Evolutionary conservation across 1,140 invertebrate species (phyloP).

Genomic region (Nasonia vitripennis): DNA sequence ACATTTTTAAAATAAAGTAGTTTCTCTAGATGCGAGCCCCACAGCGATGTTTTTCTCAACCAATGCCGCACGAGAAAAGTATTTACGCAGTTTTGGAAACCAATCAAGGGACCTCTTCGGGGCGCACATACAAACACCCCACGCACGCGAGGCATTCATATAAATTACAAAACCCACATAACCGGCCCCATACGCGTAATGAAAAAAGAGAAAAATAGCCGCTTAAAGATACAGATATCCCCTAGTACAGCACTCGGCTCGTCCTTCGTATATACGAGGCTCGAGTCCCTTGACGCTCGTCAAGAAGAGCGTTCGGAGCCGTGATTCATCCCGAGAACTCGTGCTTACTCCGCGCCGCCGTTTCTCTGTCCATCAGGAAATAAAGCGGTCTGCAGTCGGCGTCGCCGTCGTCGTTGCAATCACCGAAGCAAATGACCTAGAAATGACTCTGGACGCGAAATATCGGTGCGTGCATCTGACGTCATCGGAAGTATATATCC

Average conservation of each 20-base stretch:
- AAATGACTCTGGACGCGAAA: neutral
- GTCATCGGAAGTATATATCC: neutral
- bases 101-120: neutral
- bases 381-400: conserved; percentile 6
- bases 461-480: neutral
- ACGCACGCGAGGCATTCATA: too few relatives aligned
- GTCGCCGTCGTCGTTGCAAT: conserved; percentile 16
- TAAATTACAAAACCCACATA: too few relatives aligned
- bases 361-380: conserved; percentile 33
- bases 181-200: conserved; percentile 2
- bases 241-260: neutral
- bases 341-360: neutral
- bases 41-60: too few relatives aligned
- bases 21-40: too few relatives aligned
- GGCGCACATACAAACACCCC: too few relatives aligned
- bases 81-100: too few relatives aligned
- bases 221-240: conserved; percentile 36
- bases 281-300: conserved; percentile 42
- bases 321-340: conserved; percentile 30
- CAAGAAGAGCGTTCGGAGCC: conserved; percentile 12
- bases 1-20: too few relatives aligned
- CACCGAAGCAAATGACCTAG: conserved; percentile 21
- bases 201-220: conserved; percentile 31
- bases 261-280: neutral
- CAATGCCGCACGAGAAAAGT: too few relatives aligned